phyloP scores from a whole-genome alignment of 2,113 vertebrate genomes.

The Nesoenas mayeri region DNA sequence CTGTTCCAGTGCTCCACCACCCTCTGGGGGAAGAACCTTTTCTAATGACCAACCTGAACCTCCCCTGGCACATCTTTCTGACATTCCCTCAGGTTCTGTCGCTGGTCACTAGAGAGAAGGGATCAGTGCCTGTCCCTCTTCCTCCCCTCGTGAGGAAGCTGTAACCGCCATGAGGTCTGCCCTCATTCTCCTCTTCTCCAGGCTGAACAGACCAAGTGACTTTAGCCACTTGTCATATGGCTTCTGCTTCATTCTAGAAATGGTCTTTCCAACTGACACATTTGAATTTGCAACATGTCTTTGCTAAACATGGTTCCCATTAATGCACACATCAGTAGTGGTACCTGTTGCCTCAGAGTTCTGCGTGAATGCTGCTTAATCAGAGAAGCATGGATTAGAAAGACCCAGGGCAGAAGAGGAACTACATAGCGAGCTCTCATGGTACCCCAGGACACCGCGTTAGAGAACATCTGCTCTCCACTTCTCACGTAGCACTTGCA shows the following conservation, averaged over 20 bases:
- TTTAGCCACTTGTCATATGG: too few relatives aligned
- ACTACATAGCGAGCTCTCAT: background rate
- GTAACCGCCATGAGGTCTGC: too few relatives aligned
- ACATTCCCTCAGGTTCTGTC: too few relatives aligned
- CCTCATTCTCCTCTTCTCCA: too few relatives aligned
- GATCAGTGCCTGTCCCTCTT: too few relatives aligned
- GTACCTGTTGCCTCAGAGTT: background rate
- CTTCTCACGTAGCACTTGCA: background rate
- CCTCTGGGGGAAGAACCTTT: too few relatives aligned
- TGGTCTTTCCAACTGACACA: rapidly evolving
- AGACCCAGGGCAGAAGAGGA: background rate
- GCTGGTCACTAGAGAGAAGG: too few relatives aligned
- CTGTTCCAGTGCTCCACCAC: too few relatives aligned
- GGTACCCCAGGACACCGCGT: background rate
- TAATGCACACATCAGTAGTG: background rate
- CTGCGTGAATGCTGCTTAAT: rapidly evolving
- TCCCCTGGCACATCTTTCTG: too few relatives aligned
- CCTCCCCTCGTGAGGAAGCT: too few relatives aligned
- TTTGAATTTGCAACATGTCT: background rate
- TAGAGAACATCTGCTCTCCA: constrained; percentile 2
- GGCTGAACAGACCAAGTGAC: too few relatives aligned
- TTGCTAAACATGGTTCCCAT: background rate
- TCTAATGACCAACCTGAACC: too few relatives aligned
- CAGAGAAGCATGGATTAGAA: background rate
- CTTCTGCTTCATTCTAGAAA: background rate